Percentiles rank a stretch among this genome's conserved stretches.
phyloP scores from a whole-genome alignment of 2,888 invertebrate genomes.

The Callosobruchus maculatus region DNA sequence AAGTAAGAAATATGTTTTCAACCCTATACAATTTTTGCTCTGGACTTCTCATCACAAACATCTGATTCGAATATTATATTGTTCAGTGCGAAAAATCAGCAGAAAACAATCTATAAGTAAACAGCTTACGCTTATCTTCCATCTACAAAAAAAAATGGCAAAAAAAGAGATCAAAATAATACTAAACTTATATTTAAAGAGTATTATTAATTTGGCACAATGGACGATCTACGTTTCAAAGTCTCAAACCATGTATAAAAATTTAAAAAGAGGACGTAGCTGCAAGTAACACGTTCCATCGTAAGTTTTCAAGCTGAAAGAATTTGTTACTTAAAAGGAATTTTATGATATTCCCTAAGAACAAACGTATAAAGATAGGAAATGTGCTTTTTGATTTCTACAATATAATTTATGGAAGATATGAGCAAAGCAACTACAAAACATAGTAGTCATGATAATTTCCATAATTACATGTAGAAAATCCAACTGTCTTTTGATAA shows the following conservation, averaged over 20 bases:
- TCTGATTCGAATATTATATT: background rate
- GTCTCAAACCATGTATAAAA: background rate
- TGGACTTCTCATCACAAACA: background rate
- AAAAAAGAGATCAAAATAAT: conserved; percentile 27
- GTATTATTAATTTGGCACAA: conserved; percentile 30
- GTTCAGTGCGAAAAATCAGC: background rate
- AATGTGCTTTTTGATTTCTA: background rate
- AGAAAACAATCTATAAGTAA: background rate
- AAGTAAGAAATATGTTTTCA: too few species aligned
- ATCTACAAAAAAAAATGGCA: conserved; percentile 19
- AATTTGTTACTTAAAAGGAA: background rate
- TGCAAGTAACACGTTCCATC: background rate
- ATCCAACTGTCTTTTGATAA: background rate
- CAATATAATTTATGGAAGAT: background rate
- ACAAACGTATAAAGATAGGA: too few species aligned
- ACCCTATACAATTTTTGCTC: background rate
- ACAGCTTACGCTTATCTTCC: background rate
- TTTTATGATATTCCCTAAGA: too few species aligned
- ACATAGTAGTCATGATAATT: background rate
- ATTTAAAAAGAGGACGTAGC: background rate
- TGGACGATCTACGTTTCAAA: background rate
- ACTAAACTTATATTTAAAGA: conserved; percentile 18
- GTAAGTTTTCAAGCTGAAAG: background rate
- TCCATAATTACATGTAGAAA: background rate
- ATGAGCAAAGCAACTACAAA: background rate